These are phyloP conservation scores for Ramphastos sulfuratus DNA, from an alignment of 2,113 vertebrate species.

Conservation along the genomic window DNA sequence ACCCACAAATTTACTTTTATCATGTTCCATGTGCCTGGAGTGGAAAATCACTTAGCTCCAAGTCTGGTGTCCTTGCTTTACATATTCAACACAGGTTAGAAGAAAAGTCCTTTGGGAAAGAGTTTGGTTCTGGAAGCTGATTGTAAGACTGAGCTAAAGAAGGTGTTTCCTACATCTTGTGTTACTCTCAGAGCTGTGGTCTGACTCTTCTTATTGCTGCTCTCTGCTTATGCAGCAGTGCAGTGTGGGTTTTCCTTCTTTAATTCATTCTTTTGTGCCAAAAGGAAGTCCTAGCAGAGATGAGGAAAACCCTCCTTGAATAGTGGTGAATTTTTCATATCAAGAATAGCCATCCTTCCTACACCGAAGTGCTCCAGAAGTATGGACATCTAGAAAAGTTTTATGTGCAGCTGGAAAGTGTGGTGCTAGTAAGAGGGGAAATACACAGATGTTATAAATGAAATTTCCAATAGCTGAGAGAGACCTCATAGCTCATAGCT, in stretches of 20 bases:
- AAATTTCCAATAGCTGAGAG: background rate
- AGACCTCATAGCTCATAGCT: background rate
- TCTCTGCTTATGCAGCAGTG: background rate
- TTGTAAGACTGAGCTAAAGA: background rate
- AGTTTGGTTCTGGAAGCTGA: conserved; percentile 4
- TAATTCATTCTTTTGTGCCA: background rate
- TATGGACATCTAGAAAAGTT: background rate
- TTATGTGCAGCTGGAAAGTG: background rate
- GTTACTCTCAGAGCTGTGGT: background rate
- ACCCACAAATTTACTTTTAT: conserved; percentile 68
- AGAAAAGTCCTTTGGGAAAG: conserved; percentile 44
- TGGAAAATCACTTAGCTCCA: conserved; percentile 58
- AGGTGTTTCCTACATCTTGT: background rate
- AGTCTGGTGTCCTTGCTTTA: conserved; percentile 53
- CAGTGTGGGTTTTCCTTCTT: background rate
- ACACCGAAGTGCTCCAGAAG: background rate
- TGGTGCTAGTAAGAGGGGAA: background rate
- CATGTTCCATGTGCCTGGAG: conserved; percentile 55
- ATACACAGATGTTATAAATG: background rate
- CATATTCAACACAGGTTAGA: conserved; percentile 34
- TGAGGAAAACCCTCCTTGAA: background rate
- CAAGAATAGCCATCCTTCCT: background rate
- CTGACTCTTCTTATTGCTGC: background rate
- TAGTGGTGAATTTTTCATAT: background rate
- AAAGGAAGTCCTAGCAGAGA: background rate